phyloP scores from a whole-genome alignment of 2,113 vertebrate genomes.

The Nannobrachium achirus region DNA sequence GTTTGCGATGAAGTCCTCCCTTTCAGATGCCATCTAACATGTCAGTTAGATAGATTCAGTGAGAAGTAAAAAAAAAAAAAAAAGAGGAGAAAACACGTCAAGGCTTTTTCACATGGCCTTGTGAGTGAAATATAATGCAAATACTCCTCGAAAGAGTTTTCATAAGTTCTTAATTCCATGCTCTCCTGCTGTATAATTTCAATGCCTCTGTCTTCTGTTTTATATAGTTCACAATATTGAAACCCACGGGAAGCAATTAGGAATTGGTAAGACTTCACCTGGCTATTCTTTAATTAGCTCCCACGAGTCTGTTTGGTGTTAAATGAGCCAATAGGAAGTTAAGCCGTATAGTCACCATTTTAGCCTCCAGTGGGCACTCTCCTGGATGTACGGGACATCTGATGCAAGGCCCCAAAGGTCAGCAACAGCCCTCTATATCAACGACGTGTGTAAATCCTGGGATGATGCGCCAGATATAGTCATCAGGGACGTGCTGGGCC shows the following conservation, averaged over 20 bases:
- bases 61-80: no score
- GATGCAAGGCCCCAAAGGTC: slow-evolving; percentile 16
- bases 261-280: slow-evolving; percentile 59
- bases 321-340: slow-evolving; percentile 45
- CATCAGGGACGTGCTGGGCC: no score
- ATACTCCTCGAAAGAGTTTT: slow-evolving; percentile 12
- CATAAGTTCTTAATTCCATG: neutral
- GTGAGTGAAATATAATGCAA: slow-evolving; percentile 4
- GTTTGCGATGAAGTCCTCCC: no score
- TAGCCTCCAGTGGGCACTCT: slow-evolving; percentile 30
- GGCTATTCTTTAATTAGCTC: slow-evolving; percentile 72
- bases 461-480: slow-evolving; percentile 18
- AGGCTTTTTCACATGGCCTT: no score
- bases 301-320: slow-evolving; percentile 49
- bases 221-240: slow-evolving; percentile 41
- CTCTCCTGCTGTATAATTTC: neutral
- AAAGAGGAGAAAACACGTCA: no score
- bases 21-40: no score
- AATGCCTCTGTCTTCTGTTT: slow-evolving; percentile 21
- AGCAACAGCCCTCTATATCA: neutral
- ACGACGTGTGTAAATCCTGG: neutral
- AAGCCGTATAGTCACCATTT: slow-evolving; percentile 16
- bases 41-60: no score
- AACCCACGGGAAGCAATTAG: slow-evolving; percentile 67
- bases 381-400: slow-evolving; percentile 27